phyloP scores from a whole-genome alignment of 2,113 vertebrate genomes.

The Cephalopterus ornatus region DNA sequence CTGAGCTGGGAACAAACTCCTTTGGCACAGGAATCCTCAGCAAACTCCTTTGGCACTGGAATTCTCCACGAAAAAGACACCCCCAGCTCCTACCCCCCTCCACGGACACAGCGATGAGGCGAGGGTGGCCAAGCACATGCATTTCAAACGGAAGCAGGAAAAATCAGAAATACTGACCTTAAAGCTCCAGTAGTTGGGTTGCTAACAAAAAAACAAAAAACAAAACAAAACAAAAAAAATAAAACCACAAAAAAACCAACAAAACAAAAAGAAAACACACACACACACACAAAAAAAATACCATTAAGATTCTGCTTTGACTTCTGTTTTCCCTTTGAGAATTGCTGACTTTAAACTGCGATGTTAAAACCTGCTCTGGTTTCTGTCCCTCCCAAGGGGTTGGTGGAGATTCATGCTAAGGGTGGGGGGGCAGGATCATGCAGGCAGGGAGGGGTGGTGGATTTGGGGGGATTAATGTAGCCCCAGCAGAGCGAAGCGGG shows the following conservation, averaged over 20 bases:
- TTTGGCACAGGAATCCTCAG: background rate
- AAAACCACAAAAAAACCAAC: conserved; percentile 5
- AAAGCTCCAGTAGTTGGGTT: conserved; percentile 99
- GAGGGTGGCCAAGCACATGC: conserved; percentile 65
- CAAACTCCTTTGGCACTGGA: background rate
- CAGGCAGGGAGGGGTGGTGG: background rate
- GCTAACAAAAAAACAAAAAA: conserved; percentile 73
- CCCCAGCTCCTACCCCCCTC: background rate
- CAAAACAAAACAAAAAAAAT: conserved; percentile 10
- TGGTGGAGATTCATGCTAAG: background rate
- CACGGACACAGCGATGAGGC: background rate
- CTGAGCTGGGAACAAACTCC: background rate
- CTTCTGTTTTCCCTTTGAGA: background rate
- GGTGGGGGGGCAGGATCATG: background rate
- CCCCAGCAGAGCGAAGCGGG: rapidly evolving
- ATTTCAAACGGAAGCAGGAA: conserved; percentile 52
- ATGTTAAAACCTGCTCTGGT: background rate
- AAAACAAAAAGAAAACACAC: conserved; percentile 60
- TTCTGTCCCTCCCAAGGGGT: conserved; percentile 4
- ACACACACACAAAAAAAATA: background rate
- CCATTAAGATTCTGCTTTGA: conserved; percentile 56
- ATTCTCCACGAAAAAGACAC: background rate
- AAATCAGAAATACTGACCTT: conserved; percentile 90
- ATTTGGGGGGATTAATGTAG: rapidly evolving
- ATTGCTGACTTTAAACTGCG: background rate